Evolutionary conservation across 2,888 invertebrate species (phyloP).

Genomic region (Hemithea aestivaria): DNA sequence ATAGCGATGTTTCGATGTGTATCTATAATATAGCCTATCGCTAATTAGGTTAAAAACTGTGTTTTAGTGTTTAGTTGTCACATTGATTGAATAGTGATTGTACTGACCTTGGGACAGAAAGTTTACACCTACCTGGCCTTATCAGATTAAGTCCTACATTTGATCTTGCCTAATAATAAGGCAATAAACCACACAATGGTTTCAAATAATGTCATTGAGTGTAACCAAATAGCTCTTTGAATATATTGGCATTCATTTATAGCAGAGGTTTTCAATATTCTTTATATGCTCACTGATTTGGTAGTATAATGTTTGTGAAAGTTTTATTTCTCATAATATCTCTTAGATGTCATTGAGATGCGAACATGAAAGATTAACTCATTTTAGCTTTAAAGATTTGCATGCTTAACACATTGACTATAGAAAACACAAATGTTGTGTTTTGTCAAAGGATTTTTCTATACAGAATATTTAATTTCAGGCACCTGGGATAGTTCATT

Average conservation of each 20-base stretch:
- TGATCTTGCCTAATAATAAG: constrained; percentile 19
- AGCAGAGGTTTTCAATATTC: too few species aligned
- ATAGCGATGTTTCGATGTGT: constrained; percentile 15
- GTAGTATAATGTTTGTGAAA: too few species aligned
- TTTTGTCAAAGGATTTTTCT: too few species aligned
- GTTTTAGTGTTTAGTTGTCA: constrained; percentile 29
- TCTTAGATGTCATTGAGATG: constrained; percentile 11
- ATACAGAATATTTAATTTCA: too few species aligned
- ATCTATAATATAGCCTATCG: constrained; percentile 22
- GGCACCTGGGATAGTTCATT: too few species aligned
- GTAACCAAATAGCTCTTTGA: constrained; percentile 2
- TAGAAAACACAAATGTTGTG: too few species aligned
- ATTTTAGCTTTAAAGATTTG: too few species aligned
- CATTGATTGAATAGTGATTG: constrained; percentile 43
- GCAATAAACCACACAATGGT: constrained; percentile 21
- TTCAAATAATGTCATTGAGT: constrained; percentile 6
- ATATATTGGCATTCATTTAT: too few species aligned
- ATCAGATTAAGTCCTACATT: constrained; percentile 31
- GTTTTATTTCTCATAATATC: neutral
- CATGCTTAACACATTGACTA: too few species aligned
- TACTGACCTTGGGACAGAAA: constrained; percentile 45
- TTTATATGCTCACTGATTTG: too few species aligned
- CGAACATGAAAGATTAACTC: neutral
- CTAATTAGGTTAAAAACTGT: constrained; percentile 44
- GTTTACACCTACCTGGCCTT: constrained; percentile 34